phyloP scores from a whole-genome alignment of 1,140 invertebrate genomes.

The Neotoxoptera formosana region DNA sequence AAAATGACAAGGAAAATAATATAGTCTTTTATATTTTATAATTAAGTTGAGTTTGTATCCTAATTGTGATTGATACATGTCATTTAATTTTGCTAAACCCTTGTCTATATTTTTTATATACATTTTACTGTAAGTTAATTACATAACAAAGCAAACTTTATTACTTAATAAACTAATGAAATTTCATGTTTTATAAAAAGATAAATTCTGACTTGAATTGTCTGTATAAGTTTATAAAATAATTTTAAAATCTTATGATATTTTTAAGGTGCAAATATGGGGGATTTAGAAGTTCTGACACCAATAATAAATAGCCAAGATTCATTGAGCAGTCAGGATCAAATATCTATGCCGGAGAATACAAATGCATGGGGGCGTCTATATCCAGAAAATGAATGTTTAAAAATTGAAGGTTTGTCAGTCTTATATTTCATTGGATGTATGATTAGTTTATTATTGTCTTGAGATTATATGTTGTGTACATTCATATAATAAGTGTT shows the following conservation, averaged over 20 bases:
- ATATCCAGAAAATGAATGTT: conserved; percentile 40
- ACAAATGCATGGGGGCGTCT: conserved; percentile 50
- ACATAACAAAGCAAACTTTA: background rate
- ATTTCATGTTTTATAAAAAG: background rate
- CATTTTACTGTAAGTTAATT: background rate
- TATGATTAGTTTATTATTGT: background rate
- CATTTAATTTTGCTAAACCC: background rate
- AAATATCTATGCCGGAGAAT: background rate
- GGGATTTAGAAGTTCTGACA: conserved; percentile 39
- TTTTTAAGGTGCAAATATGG: conserved; percentile 25
- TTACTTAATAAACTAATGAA: background rate
- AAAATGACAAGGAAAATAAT: background rate
- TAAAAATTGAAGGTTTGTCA: conserved; percentile 50
- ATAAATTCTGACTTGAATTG: background rate
- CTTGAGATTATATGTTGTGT: conserved; percentile 45
- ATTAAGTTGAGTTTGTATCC: background rate
- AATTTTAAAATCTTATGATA: background rate
- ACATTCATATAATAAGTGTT: conserved; percentile 62
- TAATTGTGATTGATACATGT: background rate
- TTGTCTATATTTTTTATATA: background rate
- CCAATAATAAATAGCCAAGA: conserved; percentile 45
- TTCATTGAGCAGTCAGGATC: conserved; percentile 16
- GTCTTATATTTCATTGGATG: background rate
- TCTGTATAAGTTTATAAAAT: too few species aligned
- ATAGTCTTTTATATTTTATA: background rate